Conservation (phyloP, 2,113 vertebrate genomes). For the Brachyhypopomus occidentalis region DNA sequence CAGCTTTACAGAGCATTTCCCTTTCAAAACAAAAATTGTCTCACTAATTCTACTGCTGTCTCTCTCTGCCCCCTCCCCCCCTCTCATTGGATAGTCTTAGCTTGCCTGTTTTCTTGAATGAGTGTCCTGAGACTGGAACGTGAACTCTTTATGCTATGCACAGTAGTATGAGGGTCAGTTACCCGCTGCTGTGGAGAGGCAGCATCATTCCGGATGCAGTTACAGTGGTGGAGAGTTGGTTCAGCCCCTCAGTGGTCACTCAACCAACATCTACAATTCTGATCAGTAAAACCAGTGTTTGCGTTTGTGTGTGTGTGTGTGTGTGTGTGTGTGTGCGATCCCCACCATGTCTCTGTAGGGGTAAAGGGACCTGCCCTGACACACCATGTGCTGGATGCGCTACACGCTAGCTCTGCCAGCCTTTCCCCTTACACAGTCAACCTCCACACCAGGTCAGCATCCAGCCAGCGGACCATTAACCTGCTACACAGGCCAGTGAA, state of each 20-base stretch:
- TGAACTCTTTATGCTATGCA: slow-evolving; percentile 31
- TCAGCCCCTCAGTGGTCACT: background rate
- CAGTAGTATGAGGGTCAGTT: slow-evolving; percentile 1
- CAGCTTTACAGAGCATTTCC: too few species aligned
- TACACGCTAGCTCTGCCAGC: background rate
- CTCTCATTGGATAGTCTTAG: too few species aligned
- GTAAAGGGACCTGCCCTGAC: too few species aligned
- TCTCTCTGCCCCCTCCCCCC: too few species aligned
- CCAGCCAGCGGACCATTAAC: too few species aligned
- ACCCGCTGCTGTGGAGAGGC: too few species aligned
- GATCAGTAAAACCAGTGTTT: slow-evolving; percentile 1
- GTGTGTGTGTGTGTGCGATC: background rate
- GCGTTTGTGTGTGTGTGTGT: slow-evolving; percentile 1
- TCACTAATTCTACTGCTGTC: too few species aligned
- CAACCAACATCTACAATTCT: slow-evolving; percentile 1
- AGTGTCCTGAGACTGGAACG: slow-evolving; percentile 34
- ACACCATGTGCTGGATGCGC: background rate
- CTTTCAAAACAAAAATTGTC: too few species aligned
- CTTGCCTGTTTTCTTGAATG: too few species aligned
- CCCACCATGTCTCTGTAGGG: background rate
- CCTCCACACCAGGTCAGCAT: background rate
- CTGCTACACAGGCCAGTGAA: too few species aligned
- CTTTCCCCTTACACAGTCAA: background rate
- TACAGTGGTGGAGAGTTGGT: slow-evolving; percentile 16
- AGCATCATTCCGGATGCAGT: background rate